These are phyloP conservation scores for Phallusia fumigata DNA, from an alignment of 23 tunicate genomes.

Conservation along the genomic window DNA sequence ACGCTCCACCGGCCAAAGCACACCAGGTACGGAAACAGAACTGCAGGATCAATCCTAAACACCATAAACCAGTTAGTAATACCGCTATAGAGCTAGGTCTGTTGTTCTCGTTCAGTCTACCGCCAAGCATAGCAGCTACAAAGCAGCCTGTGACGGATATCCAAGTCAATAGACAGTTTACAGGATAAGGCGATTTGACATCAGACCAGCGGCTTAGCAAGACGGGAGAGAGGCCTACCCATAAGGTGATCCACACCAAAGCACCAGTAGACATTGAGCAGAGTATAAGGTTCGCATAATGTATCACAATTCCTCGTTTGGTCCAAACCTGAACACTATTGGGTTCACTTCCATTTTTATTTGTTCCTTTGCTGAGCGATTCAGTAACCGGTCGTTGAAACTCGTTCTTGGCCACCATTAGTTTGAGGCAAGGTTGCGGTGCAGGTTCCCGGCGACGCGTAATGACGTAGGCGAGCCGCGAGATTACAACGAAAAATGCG, in stretches of 20 bases:
- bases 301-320: not conserved
- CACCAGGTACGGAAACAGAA: not conserved
- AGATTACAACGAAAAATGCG: not conserved
- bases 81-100: not conserved
- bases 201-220: constrained; percentile 17
- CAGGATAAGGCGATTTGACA: not conserved
- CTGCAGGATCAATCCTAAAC: not conserved
- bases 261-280: not conserved
- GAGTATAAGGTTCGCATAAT: not conserved
- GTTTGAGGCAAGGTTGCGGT: not conserved
- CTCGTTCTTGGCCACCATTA: not conserved
- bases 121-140: not conserved
- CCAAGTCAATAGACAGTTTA: constrained; percentile 10
- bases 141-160: constrained; percentile 1
- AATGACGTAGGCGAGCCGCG: not conserved
- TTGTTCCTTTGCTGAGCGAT: not conserved
- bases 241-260: constrained; percentile 10
- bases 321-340: not conserved
- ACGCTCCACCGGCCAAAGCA: not conserved
- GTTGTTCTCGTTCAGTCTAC: not conserved
- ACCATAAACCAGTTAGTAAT: not conserved
- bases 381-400: not conserved
- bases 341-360: not conserved
- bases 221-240: constrained; percentile 9
- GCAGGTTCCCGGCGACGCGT: not conserved